Conservation (phyloP, 2,113 vertebrate genomes). For the Ammodytes marinus region DNA sequence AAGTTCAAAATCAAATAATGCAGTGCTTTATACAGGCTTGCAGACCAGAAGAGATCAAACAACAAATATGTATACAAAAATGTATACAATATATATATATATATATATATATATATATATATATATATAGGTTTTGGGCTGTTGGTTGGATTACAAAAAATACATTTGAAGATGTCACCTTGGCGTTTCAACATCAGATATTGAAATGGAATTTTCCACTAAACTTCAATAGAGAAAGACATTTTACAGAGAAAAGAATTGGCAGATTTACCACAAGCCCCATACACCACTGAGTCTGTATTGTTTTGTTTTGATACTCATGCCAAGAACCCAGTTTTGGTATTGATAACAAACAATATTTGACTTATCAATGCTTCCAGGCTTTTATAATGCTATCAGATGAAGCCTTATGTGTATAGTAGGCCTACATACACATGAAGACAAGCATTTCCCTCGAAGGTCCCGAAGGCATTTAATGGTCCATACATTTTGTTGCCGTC, state of each 20-base stretch:
- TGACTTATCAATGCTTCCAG: conserved; percentile 1
- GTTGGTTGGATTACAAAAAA: neutral
- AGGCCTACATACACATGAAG: neutral
- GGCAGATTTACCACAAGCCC: neutral
- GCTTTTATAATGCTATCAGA: conserved; percentile 6
- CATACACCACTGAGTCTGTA: neutral
- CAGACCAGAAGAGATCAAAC: neutral
- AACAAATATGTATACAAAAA: no score
- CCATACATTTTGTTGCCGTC: conserved; percentile 47
- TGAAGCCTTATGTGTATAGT: neutral
- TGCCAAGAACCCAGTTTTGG: neutral
- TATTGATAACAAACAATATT: neutral
- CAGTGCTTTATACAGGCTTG: no score
- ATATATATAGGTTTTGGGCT: neutral
- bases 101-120: no score
- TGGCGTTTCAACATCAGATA: neutral
- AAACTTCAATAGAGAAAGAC: neutral
- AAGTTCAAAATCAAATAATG: neutral
- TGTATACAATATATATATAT: no score
- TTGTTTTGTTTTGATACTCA: neutral
- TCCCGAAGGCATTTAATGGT: conserved; percentile 55
- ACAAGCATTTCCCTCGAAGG: conserved; percentile 12
- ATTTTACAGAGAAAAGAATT: neutral
- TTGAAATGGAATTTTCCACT: neutral
- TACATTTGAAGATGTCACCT: neutral